These are phyloP conservation scores for Delphinus delphis DNA, from an alignment of 2,113 vertebrate species.

Conservation along the genomic window DNA sequence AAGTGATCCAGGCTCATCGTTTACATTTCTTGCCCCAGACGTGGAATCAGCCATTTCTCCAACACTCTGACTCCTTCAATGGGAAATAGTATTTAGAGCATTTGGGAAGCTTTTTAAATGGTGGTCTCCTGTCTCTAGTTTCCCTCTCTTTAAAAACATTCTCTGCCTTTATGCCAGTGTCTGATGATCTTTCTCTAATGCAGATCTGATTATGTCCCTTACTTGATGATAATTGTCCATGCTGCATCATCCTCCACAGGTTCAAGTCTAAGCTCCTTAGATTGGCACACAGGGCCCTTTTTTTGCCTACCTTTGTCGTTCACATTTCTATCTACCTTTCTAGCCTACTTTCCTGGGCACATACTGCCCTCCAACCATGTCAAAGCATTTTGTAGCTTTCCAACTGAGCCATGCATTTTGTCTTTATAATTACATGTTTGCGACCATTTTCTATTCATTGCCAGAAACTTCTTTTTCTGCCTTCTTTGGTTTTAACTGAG, in stretches of 20 bases:
- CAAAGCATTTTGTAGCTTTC: background rate
- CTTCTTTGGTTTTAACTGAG: background rate
- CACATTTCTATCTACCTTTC: background rate
- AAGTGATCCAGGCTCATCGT: background rate
- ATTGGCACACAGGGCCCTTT: background rate
- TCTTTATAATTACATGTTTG: background rate
- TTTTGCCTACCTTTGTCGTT: background rate
- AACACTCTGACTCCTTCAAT: background rate
- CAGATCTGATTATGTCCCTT: background rate
- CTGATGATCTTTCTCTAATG: background rate
- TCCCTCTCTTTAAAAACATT: background rate
- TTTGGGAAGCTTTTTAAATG: background rate
- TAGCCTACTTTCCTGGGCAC: background rate
- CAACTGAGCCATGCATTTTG: background rate
- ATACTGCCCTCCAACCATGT: background rate
- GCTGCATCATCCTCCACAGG: background rate
- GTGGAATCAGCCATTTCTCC: background rate
- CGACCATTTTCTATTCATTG: background rate
- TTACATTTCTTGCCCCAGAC: background rate
- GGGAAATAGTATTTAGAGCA: background rate
- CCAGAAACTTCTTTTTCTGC: background rate
- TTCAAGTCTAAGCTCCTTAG: background rate
- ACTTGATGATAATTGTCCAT: background rate
- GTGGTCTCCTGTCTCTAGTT: background rate
- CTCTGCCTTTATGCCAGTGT: background rate